Percentiles rank a stretch among this genome's conserved stretches.
These are phyloP conservation scores for Galagoides demidoff DNA, from an alignment of 2,797 vertebrate species.

Conservation along the genomic window DNA sequence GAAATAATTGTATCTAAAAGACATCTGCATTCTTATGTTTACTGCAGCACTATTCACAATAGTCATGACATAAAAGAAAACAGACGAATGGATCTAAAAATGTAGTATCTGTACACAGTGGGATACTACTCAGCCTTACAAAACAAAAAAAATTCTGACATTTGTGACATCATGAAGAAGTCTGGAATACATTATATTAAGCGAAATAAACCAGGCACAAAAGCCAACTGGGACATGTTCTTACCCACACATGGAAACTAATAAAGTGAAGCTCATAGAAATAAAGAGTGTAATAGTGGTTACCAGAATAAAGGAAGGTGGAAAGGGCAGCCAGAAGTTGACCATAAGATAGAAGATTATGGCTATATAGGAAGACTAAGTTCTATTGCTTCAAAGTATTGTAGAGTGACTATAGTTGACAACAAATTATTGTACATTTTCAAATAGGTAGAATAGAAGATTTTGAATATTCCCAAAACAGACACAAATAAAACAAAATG, in stretches of 20 bases:
- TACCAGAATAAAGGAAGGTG: not conserved
- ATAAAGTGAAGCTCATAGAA: not conserved
- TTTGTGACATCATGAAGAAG: not conserved
- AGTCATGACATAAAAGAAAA: not conserved
- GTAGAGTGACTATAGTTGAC: not conserved
- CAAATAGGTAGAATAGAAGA: not conserved
- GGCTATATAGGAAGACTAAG: not conserved
- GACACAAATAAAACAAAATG: not conserved
- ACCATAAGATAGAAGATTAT: not conserved
- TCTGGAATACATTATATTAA: not conserved
- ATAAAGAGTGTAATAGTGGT: not conserved
- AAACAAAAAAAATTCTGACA: not conserved
- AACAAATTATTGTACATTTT: not conserved
- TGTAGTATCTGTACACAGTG: not conserved
- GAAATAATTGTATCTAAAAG: not conserved
- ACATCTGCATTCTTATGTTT: not conserved
- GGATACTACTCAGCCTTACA: not conserved
- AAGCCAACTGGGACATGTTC: not conserved
- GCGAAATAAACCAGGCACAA: not conserved
- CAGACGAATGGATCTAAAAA: not conserved
- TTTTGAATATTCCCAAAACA: not conserved
- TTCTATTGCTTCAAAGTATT: not conserved
- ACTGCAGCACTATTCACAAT: not conserved
- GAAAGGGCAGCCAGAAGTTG: not conserved
- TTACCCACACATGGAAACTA: not conserved